Evolutionary conservation across 1,140 invertebrate genomes (phyloP).

Genomic region (Formica exsecta): DNA sequence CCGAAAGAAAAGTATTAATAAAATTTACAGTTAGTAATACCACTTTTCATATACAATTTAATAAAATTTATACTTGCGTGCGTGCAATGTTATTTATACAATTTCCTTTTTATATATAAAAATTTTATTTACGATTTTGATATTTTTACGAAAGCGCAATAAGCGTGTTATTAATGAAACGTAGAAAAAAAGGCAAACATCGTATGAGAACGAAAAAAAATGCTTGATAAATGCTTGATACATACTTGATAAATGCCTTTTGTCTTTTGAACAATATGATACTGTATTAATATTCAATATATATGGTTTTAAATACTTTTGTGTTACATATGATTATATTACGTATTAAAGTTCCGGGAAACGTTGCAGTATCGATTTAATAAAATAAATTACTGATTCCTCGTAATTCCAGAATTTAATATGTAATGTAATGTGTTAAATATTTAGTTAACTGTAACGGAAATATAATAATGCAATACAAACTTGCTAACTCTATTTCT

Average conservation of each 20-base stretch:
- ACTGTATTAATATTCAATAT: neutral
- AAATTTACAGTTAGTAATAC: neutral
- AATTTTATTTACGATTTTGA: neutral
- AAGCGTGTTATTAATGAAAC: neutral
- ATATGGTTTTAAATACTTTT: neutral
- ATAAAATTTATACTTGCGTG: neutral
- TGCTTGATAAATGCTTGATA: neutral
- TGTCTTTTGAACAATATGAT: neutral
- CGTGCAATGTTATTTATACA: no score
- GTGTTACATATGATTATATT: neutral
- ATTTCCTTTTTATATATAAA: slow-evolving; percentile 8
- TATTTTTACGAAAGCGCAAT: neutral
- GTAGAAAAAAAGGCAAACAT: neutral
- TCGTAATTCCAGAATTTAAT: slow-evolving; percentile 7
- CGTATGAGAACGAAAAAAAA: neutral
- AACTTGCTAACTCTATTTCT: neutral
- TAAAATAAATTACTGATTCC: neutral
- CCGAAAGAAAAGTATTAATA: neutral
- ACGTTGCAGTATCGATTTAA: neutral
- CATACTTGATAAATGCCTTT: neutral
- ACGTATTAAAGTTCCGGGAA: neutral
- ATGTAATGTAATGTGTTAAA: neutral
- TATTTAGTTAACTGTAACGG: neutral
- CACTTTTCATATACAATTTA: neutral
- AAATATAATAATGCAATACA: neutral